These are phyloP conservation scores for Ophion ventricosus DNA, from an alignment of 2,888 invertebrate species.

Conservation along the genomic window DNA sequence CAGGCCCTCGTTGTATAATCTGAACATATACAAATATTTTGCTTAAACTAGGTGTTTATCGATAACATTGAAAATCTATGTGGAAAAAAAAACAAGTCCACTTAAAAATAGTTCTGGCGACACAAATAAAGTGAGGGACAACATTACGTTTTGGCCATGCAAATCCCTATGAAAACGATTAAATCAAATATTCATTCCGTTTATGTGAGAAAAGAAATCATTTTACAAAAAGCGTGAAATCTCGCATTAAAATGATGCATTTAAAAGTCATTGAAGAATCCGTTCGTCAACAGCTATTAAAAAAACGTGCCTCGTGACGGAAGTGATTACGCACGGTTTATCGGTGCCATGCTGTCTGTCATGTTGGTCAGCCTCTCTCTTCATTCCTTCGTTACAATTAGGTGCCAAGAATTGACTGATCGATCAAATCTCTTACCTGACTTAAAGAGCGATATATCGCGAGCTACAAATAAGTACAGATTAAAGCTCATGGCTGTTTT, in stretches of 20 bases:
- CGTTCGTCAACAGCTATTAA: background rate
- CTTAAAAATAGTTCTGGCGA: slow-evolving; percentile 10
- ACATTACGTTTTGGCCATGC: background rate
- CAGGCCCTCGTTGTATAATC: slow-evolving; percentile 26
- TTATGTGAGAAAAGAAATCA: too few species aligned
- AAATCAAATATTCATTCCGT: too few species aligned
- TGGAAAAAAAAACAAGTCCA: background rate
- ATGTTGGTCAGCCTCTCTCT: slow-evolving; percentile 40
- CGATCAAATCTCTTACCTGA: slow-evolving; percentile 53
- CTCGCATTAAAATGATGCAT: background rate
- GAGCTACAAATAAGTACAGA: slow-evolving; percentile 10
- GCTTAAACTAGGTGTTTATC: background rate
- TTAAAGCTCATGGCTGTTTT: slow-evolving; percentile 19
- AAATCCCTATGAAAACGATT: background rate
- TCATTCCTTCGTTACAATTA: slow-evolving; percentile 11
- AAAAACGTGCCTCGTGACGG: slow-evolving; percentile 13
- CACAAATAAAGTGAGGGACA: background rate
- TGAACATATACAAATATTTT: background rate
- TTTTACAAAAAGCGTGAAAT: background rate
- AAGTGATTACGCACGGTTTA: slow-evolving; percentile 54
- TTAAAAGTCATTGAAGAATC: background rate
- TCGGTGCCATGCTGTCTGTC: slow-evolving; percentile 76
- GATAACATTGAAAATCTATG: background rate
- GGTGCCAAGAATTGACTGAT: slow-evolving; percentile 64
- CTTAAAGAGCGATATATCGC: slow-evolving; percentile 50